Evolutionary conservation across 2,888 invertebrate genomes (phyloP), one percentile per base, ranked within the genome.

Genomic region (Agonopterix heracliana): DNA sequence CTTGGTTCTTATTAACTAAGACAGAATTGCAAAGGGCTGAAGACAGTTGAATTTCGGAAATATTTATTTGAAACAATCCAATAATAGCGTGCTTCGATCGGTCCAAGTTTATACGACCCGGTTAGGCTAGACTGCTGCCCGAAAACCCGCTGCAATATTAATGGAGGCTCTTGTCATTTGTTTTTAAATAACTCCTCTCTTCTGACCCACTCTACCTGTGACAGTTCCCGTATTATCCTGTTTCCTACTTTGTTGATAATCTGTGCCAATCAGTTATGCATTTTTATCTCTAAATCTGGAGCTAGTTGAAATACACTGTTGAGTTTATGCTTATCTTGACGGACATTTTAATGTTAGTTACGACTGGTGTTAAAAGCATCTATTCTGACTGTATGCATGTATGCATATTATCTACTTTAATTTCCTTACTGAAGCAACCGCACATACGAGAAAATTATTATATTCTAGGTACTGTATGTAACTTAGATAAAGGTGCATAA

Each of bases 81-180:
- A 81, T 78, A 85, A 86, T 86, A 86, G 84, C 70, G 59, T 60
- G 73, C 66, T 84, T 83, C 83, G 82, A 87, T 82, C 79, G 79
- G 59, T 76, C 81, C 78, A 68, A 80, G 76, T 84, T 78, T 86
- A 87, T 69, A 74, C 75, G 79, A 78, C 81, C 83, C 68, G 73
- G 76, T 76, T 78, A 68, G 62, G 61, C 51, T 58, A 68, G 68
- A 76, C 72, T 74, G 76, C 78, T 80, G 78, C 60, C 68, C 66
- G 59, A 65, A 67, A 26, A 26, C 7, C 26, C 63, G 63, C 62
- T 86, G 79, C 78, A 82, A 78, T 67, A 71, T 82, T 86, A 88
- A 87, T 86, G 81, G 74, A 80, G 59, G 66, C 71, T 68, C 61
- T 66, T 73, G 76, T 78, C 77, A 74, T 74, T 78, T 77, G 70